Evolutionary conservation across 2,797 vertebrate species (phyloP).

Genomic region (Acanthurus leucopareius): DNA sequence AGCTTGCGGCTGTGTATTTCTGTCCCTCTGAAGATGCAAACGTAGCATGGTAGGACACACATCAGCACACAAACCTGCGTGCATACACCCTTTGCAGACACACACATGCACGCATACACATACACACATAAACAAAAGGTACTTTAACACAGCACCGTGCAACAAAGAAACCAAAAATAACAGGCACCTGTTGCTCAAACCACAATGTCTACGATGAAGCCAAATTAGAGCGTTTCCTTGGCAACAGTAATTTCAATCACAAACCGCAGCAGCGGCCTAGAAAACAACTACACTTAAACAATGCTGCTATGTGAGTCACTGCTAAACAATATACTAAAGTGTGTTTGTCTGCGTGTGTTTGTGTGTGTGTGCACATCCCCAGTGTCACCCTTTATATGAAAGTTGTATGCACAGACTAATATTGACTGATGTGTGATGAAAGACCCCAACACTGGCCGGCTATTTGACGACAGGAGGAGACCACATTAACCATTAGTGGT

Average conservation of each 20-base stretch:
- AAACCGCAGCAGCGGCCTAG: slow-evolving; percentile 72
- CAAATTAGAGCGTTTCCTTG: slow-evolving; percentile 85
- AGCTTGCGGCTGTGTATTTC: slow-evolving; percentile 79
- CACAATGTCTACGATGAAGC: slow-evolving; percentile 83
- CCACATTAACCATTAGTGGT: slow-evolving; percentile 34
- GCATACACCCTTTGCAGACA: slow-evolving; percentile 48
- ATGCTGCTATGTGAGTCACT: slow-evolving; percentile 50
- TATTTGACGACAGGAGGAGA: slow-evolving; percentile 24
- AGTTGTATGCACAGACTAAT: background rate
- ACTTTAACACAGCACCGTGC: slow-evolving; percentile 63
- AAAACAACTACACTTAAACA: slow-evolving; percentile 73
- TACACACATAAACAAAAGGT: slow-evolving; percentile 38
- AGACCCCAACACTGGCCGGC: background rate
- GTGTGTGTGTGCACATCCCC: background rate
- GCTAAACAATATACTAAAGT: slow-evolving; percentile 51
- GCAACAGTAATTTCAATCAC: slow-evolving; percentile 83
- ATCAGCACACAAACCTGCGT: slow-evolving; percentile 57
- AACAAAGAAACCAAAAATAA: slow-evolving; percentile 82
- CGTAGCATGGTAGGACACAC: slow-evolving; percentile 74
- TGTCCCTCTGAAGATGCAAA: slow-evolving; percentile 81
- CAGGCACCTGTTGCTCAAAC: slow-evolving; percentile 87
- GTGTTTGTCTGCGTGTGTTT: background rate
- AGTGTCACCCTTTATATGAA: slow-evolving; percentile 1
- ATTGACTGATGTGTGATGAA: slow-evolving; percentile 9
- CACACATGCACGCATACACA: slow-evolving; percentile 24